Base-by-base conservation (phyloP, 2,113 vertebrate species). In the Megaptera novaeangliae region DNA sequence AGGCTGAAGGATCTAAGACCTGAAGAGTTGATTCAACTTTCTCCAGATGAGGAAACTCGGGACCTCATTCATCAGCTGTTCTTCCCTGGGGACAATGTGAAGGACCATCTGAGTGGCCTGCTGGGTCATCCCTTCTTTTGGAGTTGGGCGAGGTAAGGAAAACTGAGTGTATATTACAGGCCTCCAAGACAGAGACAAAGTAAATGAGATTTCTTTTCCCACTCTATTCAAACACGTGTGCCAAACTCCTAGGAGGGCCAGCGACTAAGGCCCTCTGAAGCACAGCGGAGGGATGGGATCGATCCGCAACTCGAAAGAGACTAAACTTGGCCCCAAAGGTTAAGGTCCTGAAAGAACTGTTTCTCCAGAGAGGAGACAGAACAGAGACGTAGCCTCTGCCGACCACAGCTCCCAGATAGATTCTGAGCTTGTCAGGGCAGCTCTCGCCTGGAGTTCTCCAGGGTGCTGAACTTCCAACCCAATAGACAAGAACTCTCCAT, bases 71-170 rank as follows among this genome's bases (percentile, higher is more conserved):
- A 0, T 3, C 44, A 39, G 29, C 92, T 99, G 55, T 64, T 2
- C 31, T 66, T 2, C 68, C 39, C 17, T 7, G 96, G 95, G 55
- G 69, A 95, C 34, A 80, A 64, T 4, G 94, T 72, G 18, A 55
- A 13, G 77, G 44, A 41, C 7, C 68, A 4, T 55, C 64, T 98
- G 89, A 75, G 68, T 59, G 46, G 71, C 20, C 46, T 99, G 80
- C 97, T 98, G 57, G 82, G 31, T 49, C 99, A 99, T 41, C 98
- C 98, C 72, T 99, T 98, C 97, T 99, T 99, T 86, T 99, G 98
- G 98, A 98, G 74, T 80, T 98, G 97, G 77, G 57, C 98, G 71
- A 88, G 0, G 98, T 99, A 98, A 98, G 98, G 96, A 31, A 57
- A 93, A 69, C 11, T 36, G 36, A 74, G 31, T 41, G 20, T 41